Percentiles rank a stretch among this genome's conserved stretches.
Conservation (phyloP, 92 coral and sea anemone species). For the Porites lobata region DNA sequence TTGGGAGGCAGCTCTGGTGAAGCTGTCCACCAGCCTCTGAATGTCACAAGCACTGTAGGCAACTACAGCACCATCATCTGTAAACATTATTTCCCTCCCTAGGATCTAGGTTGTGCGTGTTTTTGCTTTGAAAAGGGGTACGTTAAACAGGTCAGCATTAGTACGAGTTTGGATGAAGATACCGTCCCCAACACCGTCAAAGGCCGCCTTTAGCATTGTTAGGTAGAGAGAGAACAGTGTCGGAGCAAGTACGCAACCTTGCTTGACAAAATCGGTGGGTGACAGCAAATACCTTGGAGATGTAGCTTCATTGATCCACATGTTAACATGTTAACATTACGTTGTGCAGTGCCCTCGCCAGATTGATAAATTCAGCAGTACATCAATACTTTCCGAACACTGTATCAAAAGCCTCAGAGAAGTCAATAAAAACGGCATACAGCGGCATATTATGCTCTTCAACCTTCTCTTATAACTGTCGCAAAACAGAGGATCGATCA, state of each 20-base stretch:
- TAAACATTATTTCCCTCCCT: constrained; percentile 31
- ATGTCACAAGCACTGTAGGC: constrained; percentile 17
- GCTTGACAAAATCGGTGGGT: constrained; percentile 9
- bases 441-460: constrained; percentile 32
- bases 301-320: no score
- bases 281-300: not conserved
- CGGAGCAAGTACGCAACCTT: constrained; percentile 52
- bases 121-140: constrained; percentile 37
- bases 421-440: constrained; percentile 30
- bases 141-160: constrained; percentile 55
- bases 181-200: constrained; percentile 29
- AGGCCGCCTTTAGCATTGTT: constrained; percentile 40
- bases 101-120: constrained; percentile 9
- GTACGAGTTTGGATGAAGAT: constrained; percentile 42
- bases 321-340: no score
- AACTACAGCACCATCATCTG: constrained; percentile 12
- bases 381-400: constrained; percentile 40
- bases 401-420: constrained; percentile 41
- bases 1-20: constrained; percentile 32
- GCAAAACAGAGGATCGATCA: constrained; percentile 22
- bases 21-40: constrained; percentile 15
- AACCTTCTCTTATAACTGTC: constrained; percentile 23
- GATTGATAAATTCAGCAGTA: constrained; percentile 38
- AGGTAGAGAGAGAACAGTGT: constrained; percentile 41
- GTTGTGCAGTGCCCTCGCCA: constrained; percentile 26